Conservation (phyloP, 2,888 invertebrate genomes). For the Pecten maximus region DNA sequence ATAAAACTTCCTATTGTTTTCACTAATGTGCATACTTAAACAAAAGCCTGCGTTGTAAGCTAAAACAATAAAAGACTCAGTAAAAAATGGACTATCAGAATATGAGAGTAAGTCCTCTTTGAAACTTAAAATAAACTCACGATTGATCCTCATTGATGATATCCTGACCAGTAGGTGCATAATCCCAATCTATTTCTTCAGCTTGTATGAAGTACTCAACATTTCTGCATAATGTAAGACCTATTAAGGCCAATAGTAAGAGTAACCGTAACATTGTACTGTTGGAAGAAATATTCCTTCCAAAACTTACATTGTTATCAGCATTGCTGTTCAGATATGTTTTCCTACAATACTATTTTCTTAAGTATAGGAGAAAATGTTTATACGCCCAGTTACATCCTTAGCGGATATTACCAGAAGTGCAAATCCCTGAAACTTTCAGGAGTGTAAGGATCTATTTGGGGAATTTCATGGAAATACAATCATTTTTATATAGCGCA, state of each 20-base stretch:
- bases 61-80: too few relatives aligned
- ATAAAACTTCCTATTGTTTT: too few relatives aligned
- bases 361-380: not conserved
- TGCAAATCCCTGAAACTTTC: not conserved
- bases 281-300: not conserved
- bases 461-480: not conserved
- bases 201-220: not conserved
- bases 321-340: not conserved
- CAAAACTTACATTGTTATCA: not conserved
- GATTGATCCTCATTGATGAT: not conserved
- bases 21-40: too few relatives aligned
- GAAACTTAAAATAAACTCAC: not conserved
- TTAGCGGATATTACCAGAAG: slow-evolving; percentile 1
- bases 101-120: too few relatives aligned
- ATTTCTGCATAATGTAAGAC: not conserved
- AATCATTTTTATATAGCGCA: not conserved
- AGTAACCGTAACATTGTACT: not conserved
- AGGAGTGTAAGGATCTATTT: not conserved
- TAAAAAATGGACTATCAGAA: too few relatives aligned
- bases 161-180: not conserved
- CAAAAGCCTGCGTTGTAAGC: too few relatives aligned
- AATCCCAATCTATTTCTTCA: not conserved
- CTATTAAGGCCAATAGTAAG: not conserved
- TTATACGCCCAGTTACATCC: not conserved
- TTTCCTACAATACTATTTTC: not conserved